These are phyloP conservation scores for Drosophila parthenogenetica DNA, from an alignment of 2,888 invertebrate species.

Conservation along the genomic window DNA sequence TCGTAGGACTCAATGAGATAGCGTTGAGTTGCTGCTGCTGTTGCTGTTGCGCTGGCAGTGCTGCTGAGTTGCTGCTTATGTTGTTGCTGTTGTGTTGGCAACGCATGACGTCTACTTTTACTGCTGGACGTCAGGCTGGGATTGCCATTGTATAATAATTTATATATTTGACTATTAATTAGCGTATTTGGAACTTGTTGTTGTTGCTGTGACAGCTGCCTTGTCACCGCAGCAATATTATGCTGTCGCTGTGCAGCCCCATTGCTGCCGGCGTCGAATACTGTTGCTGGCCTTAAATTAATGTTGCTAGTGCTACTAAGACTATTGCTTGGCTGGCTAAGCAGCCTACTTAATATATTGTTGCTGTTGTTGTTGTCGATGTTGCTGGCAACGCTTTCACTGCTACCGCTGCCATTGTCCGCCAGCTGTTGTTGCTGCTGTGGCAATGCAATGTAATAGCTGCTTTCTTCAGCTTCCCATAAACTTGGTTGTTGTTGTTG, in stretches of 20 bases:
- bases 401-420: conserved; percentile 67
- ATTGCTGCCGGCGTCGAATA: conserved; percentile 72
- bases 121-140: conserved; percentile 59
- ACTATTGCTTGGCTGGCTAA: conserved; percentile 66
- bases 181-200: conserved; percentile 84
- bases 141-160: conserved; percentile 71
- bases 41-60: conserved; percentile 40
- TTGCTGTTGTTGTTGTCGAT: conserved; percentile 61
- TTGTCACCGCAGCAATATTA: conserved; percentile 46
- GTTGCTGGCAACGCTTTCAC: conserved; percentile 56
- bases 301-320: conserved; percentile 71
- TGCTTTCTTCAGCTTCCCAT: conserved; percentile 56
- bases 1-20: conserved; percentile 80
- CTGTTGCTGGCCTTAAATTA: conserved; percentile 81
- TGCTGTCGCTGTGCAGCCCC: conserved; percentile 53
- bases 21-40: conserved; percentile 49
- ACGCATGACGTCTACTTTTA: conserved; percentile 77
- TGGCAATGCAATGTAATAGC: conserved; percentile 64
- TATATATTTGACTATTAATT: conserved; percentile 84
- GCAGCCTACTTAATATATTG: conserved; percentile 80
- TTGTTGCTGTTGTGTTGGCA: conserved; percentile 49
- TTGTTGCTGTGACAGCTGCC: conserved; percentile 78
- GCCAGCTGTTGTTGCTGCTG: conserved; percentile 32
- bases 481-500: conserved; percentile 42
- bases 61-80: conserved; percentile 39